Conservation (phyloP, 1,140 invertebrate species). For the Lasioglossum albipes region DNA sequence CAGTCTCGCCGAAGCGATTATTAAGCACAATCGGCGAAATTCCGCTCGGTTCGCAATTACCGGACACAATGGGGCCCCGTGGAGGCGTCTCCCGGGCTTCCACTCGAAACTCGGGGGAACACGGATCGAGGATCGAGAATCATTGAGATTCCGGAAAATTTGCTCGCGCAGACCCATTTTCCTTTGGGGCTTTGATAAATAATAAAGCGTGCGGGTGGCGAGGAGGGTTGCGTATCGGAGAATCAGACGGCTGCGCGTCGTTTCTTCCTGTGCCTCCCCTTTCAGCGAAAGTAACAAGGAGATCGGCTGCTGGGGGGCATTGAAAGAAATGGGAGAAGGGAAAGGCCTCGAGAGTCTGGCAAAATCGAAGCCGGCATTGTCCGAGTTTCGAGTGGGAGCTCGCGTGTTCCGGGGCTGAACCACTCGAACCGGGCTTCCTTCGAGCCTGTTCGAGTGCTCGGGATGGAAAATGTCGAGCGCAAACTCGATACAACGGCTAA, state of each 20-base stretch:
- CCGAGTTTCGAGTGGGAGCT: slow-evolving; percentile 52
- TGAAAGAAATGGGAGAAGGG: slow-evolving; percentile 25
- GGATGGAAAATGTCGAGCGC: slow-evolving; percentile 33
- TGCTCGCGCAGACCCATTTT: slow-evolving; percentile 11
- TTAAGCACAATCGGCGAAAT: too few species aligned
- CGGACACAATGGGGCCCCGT: too few species aligned
- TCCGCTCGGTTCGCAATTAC: too few species aligned
- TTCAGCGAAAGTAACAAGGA: slow-evolving; percentile 49
- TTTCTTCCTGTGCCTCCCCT: not conserved
- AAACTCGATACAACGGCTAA: slow-evolving; percentile 58
- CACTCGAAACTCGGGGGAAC: too few species aligned
- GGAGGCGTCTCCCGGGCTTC: too few species aligned
- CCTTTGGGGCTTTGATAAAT: slow-evolving; percentile 35
- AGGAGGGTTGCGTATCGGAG: not conserved
- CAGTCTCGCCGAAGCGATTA: too few species aligned
- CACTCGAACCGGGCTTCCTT: slow-evolving; percentile 2
- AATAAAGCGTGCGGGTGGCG: slow-evolving; percentile 21
- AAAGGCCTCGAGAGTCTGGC: slow-evolving; percentile 31
- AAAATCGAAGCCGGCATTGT: slow-evolving; percentile 51
- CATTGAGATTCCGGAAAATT: slow-evolving; percentile 22
- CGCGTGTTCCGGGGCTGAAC: slow-evolving; percentile 7
- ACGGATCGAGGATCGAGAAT: too few species aligned
- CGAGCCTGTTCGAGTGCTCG: slow-evolving; percentile 1
- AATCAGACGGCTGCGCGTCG: too few species aligned
- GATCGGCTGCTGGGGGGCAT: not conserved